phyloP scores from a whole-genome alignment of 2,888 invertebrate species.

The Phyllotreta cruciferae region DNA sequence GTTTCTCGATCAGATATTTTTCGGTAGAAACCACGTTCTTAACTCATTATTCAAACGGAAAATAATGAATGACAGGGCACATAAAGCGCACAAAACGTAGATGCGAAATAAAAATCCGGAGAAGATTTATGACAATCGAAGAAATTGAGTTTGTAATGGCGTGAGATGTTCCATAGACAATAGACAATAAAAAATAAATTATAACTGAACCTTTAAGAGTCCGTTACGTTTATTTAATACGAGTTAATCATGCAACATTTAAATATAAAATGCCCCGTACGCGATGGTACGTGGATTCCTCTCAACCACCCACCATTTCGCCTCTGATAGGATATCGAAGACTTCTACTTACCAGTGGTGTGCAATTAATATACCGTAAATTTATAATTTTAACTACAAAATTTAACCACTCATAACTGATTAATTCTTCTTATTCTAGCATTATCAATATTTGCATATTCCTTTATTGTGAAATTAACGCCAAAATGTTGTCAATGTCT shows the following conservation, averaged over 20 bases:
- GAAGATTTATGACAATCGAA: slow-evolving; percentile 54
- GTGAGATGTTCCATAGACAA: slow-evolving; percentile 59
- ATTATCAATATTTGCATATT: too few species aligned
- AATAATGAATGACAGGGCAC: slow-evolving; percentile 23
- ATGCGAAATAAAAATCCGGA: slow-evolving; percentile 39
- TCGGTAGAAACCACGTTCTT: neutral
- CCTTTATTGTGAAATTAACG: too few species aligned
- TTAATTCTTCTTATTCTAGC: too few species aligned
- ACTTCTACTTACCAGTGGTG: slow-evolving; percentile 34
- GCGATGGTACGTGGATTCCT: slow-evolving; percentile 57
- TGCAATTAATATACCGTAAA: neutral
- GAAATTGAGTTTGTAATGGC: slow-evolving; percentile 57
- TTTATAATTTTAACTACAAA: neutral
- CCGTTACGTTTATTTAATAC: slow-evolving; percentile 62
- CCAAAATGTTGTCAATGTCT: too few species aligned
- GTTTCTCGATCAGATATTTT: too few species aligned
- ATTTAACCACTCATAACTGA: too few species aligned
- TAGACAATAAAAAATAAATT: slow-evolving; percentile 61
- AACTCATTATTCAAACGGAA: slow-evolving; percentile 22
- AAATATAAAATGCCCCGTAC: slow-evolving; percentile 62
- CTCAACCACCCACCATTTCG: slow-evolving; percentile 48
- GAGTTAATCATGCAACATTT: slow-evolving; percentile 62
- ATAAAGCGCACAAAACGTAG: slow-evolving; percentile 26
- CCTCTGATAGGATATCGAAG: slow-evolving; percentile 41
- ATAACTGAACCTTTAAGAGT: slow-evolving; percentile 60